These are phyloP conservation scores for Todus mexicanus DNA, from an alignment of 2,797 vertebrate genomes.

Conservation along the genomic window DNA sequence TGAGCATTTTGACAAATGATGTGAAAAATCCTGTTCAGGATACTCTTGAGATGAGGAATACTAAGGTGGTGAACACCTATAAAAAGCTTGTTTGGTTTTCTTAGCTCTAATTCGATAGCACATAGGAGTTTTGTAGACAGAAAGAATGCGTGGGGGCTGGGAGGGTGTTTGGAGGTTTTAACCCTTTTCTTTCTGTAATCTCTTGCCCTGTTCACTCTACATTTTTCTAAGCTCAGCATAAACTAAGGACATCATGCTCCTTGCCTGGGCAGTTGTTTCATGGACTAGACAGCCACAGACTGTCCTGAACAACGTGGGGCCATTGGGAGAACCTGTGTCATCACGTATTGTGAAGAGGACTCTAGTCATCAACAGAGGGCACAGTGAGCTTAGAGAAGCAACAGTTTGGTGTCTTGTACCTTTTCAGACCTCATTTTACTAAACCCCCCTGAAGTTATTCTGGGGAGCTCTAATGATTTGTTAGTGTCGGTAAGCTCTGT, in stretches of 20 bases:
- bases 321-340: not conserved
- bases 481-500: not conserved
- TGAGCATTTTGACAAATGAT: not conserved
- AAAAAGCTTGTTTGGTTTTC: not conserved
- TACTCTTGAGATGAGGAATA: not conserved
- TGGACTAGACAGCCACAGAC: not conserved
- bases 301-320: not conserved
- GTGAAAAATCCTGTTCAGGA: not conserved
- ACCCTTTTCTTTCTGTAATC: not conserved
- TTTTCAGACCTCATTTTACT: not conserved
- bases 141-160: not conserved
- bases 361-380: constrained; percentile 5
- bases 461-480: not conserved
- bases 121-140: not conserved
- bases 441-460: not conserved
- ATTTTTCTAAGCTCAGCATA: not conserved
- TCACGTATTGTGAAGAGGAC: not conserved
- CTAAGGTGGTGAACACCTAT: not conserved
- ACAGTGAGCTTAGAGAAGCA: constrained; percentile 6
- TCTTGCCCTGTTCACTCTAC: not conserved
- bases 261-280: not conserved
- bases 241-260: not conserved
- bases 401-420: not conserved
- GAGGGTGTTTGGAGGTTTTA: not conserved
- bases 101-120: not conserved